These are phyloP conservation scores for Tyto alba DNA, from an alignment of 2,113 vertebrate species.

Conservation along the genomic window DNA sequence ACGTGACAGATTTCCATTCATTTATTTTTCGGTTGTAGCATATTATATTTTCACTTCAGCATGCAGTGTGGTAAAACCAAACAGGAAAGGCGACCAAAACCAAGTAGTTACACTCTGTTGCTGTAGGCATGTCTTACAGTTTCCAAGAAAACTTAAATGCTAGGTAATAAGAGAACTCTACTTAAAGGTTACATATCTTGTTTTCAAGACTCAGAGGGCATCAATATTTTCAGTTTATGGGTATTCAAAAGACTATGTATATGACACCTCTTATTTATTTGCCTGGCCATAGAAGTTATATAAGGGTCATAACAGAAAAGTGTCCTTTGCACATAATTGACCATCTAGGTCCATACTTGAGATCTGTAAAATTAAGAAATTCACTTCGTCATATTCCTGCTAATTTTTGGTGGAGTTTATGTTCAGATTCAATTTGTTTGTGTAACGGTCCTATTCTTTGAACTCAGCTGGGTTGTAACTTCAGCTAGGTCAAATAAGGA, in stretches of 20 bases:
- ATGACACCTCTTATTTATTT: not conserved
- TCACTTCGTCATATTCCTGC: not conserved
- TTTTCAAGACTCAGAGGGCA: not conserved
- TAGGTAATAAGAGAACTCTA: not conserved
- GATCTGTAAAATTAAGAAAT: not conserved
- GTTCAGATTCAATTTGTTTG: not conserved
- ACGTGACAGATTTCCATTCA: not conserved
- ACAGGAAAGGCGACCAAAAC: not conserved
- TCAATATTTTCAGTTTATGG: not conserved
- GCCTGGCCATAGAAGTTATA: not conserved
- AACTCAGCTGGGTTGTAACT: not conserved
- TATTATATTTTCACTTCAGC: not conserved
- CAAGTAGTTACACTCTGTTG: not conserved
- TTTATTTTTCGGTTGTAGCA: not conserved
- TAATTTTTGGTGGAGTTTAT: not conserved
- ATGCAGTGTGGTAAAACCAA: not conserved
- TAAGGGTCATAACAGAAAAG: not conserved
- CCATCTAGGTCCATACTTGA: not conserved
- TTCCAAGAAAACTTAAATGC: not conserved
- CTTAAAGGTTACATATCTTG: not conserved
- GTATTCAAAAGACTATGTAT: not conserved
- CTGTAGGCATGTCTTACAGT: not conserved
- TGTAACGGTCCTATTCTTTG: not conserved
- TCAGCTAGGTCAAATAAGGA: not conserved
- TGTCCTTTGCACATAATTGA: not conserved